phyloP scores from a whole-genome alignment of 2,113 vertebrate species.

The Panthera uncia region DNA sequence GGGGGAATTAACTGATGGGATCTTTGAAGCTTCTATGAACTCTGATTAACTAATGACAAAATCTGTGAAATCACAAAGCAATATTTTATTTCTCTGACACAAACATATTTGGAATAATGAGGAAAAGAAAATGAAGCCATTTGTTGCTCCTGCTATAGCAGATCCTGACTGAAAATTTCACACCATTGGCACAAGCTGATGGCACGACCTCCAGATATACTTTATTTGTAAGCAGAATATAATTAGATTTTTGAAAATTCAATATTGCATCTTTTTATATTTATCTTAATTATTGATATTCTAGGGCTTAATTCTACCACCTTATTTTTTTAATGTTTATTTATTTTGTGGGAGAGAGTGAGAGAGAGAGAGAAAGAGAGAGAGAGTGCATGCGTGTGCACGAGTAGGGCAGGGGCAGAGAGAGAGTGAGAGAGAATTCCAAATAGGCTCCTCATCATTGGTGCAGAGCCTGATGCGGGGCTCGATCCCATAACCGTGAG shows the following conservation, averaged over 20 bases:
- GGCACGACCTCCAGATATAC: conserved; percentile 75
- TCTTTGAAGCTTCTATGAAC: conserved; percentile 85
- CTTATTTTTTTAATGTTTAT: neutral
- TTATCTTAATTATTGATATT: conserved; percentile 14
- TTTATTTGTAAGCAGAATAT: conserved; percentile 56
- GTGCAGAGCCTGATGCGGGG: too few species aligned
- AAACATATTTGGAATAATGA: conserved; percentile 75
- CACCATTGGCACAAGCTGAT: conserved; percentile 77
- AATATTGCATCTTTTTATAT: neutral
- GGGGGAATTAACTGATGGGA: conserved; percentile 85
- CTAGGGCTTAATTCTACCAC: neutral
- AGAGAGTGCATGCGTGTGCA: too few species aligned
- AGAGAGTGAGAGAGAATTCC: too few species aligned
- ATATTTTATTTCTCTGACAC: conserved; percentile 80
- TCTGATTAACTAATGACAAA: conserved; percentile 87
- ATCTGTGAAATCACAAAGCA: conserved; percentile 84
- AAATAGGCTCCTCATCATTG: too few species aligned
- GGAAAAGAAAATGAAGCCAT: conserved; percentile 83
- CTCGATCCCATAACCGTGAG: too few species aligned
- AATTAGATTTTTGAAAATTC: neutral
- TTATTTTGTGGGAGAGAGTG: too few species aligned
- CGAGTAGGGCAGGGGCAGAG: too few species aligned
- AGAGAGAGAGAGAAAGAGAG: neutral
- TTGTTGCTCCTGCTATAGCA: conserved; percentile 73
- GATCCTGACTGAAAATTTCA: conserved; percentile 81